phyloP scores from a whole-genome alignment of 2,113 vertebrate genomes.

The Paradisaea rubra region DNA sequence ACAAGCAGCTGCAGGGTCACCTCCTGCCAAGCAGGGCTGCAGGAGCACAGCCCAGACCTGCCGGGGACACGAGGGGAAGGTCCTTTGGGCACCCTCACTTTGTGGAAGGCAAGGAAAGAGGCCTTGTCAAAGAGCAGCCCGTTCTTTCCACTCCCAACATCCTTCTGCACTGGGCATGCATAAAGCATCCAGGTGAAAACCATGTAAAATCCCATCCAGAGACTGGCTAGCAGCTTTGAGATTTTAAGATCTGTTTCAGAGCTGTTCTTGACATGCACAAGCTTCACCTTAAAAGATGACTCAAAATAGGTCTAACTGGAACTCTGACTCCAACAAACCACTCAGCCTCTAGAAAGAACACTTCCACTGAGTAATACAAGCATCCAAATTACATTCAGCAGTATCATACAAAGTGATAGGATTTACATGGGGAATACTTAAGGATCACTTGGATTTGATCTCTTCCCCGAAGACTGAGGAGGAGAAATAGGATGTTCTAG shows the following conservation, averaged over 20 bases:
- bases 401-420: not conserved
- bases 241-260: not conserved
- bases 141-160: not conserved
- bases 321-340: not conserved
- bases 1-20: not conserved
- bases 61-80: not conserved
- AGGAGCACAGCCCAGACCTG: not conserved
- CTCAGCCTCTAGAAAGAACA: not conserved
- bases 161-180: not conserved
- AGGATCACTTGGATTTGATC: not conserved
- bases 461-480: not conserved
- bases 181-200: not conserved
- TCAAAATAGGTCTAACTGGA: not conserved
- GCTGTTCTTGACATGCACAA: not conserved
- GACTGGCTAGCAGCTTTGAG: not conserved
- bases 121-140: not conserved
- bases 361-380: not conserved
- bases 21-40: not conserved
- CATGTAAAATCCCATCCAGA: not conserved
- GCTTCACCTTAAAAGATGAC: not conserved
- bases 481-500: not conserved
- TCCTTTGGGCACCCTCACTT: not conserved
- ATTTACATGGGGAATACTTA: not conserved
- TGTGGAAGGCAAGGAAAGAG: not conserved
- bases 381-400: not conserved